Evolutionary conservation across 1,140 invertebrate genomes (phyloP).

Genomic region (Orius laevigatus): DNA sequence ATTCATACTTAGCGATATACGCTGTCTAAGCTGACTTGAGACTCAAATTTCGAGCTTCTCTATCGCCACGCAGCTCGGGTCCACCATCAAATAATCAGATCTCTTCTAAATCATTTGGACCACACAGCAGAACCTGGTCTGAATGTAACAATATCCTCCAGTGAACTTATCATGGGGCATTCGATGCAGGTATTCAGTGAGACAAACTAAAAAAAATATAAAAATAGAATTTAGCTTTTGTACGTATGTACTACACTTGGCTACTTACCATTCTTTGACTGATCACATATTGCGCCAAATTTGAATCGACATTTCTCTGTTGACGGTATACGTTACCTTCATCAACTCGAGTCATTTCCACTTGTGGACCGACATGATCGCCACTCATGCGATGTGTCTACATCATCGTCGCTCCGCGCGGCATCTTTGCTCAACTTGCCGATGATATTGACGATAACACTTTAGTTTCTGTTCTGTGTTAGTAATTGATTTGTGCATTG

Average conservation of each 20-base stretch:
- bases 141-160: conserved; percentile 45
- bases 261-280: conserved; percentile 45
- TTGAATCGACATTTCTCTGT: conserved; percentile 57
- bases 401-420: conserved; percentile 46
- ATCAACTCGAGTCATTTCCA: conserved; percentile 47
- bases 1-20: conserved; percentile 35
- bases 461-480: conserved; percentile 36
- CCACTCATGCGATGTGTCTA: conserved; percentile 66
- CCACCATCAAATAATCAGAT: conserved; percentile 35
- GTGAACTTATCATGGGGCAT: conserved; percentile 44
- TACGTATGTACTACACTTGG: conserved; percentile 16
- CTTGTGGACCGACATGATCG: too few relatives aligned
- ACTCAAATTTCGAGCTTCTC: conserved; percentile 60
- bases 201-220: conserved; percentile 35
- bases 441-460: conserved; percentile 47
- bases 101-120: conserved; percentile 23
- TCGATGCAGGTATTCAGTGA: conserved; percentile 54
- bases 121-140: conserved; percentile 30
- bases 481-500: conserved; percentile 50
- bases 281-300: conserved; percentile 60
- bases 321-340: conserved; percentile 34
- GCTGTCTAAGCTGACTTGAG: conserved; percentile 33
- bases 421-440: conserved; percentile 50
- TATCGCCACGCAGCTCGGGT: conserved; percentile 48
- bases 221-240: conserved; percentile 5